These are phyloP conservation scores for Lepus americanus DNA, from an alignment of 2,113 vertebrate genomes.

Conservation along the genomic window DNA sequence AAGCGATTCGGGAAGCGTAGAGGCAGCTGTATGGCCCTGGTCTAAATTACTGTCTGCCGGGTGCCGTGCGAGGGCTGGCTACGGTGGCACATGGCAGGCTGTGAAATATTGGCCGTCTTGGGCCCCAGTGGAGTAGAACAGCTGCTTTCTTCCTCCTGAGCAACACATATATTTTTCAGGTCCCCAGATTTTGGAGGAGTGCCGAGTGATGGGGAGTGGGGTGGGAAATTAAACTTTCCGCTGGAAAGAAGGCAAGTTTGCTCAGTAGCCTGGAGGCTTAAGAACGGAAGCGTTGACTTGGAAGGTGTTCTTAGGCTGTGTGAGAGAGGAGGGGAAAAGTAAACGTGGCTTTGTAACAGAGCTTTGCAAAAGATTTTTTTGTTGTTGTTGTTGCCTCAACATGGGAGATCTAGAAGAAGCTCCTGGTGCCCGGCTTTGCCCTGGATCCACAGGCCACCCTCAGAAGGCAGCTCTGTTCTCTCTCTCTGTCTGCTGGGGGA, in stretches of 20 bases:
- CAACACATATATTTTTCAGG: constrained; percentile 26
- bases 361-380: background rate
- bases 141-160: constrained; percentile 40
- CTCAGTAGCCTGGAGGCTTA: background rate
- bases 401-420: too few relatives aligned
- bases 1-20: constrained; percentile 15
- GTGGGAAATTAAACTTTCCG: constrained; percentile 27
- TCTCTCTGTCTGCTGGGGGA: background rate
- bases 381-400: background rate
- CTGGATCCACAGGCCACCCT: too few relatives aligned
- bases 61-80: background rate
- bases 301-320: background rate
- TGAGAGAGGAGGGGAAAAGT: background rate
- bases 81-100: accelerated
- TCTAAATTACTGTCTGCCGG: constrained; percentile 47
- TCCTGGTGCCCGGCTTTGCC: too few relatives aligned
- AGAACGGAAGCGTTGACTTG: background rate
- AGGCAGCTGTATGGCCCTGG: constrained; percentile 42
- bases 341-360: background rate
- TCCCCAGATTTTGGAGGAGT: background rate
- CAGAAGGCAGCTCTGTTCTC: background rate
- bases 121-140: background rate
- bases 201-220: background rate
- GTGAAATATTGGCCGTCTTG: constrained; percentile 65
- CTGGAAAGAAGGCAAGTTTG: background rate